Percentiles rank a stretch among this genome's conserved stretches.
These are phyloP conservation scores for Phyllopteryx taeniolatus DNA, from an alignment of 2,113 vertebrate species.

Conservation along the genomic window DNA sequence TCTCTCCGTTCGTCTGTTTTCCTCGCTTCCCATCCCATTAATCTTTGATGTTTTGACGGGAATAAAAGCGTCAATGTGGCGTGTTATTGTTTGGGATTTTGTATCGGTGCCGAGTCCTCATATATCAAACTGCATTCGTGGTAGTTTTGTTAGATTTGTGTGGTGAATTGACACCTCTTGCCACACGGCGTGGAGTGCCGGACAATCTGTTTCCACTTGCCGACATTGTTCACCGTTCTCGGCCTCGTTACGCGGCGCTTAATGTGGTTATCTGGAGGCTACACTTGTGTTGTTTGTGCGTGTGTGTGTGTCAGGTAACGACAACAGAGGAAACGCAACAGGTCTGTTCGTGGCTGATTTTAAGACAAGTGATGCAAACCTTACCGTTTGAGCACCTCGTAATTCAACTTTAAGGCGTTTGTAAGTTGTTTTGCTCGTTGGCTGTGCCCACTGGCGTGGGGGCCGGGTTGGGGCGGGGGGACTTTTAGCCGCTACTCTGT, in stretches of 20 bases:
- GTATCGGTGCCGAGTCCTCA: slow-evolving; percentile 21
- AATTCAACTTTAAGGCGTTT: slow-evolving; percentile 1
- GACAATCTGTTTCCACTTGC: slow-evolving; percentile 15
- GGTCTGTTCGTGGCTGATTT: slow-evolving; percentile 56
- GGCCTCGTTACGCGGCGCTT: slow-evolving; percentile 12
- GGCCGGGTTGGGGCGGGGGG: not conserved
- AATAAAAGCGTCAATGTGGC: not conserved
- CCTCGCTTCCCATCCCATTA: not conserved
- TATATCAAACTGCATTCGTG: slow-evolving; percentile 37
- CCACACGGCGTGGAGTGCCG: not conserved
- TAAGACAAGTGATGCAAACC: slow-evolving; percentile 31
- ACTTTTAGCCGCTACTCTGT: not conserved
- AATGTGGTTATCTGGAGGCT: slow-evolving; percentile 74
- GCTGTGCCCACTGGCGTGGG: not conserved
- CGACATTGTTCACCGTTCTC: slow-evolving; percentile 27
- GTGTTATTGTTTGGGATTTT: not conserved
- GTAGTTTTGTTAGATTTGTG: slow-evolving; percentile 22
- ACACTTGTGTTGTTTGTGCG: slow-evolving; percentile 50
- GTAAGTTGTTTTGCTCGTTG: not conserved
- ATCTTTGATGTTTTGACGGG: not conserved
- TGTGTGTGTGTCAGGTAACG: slow-evolving; percentile 39
- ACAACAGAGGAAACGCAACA: slow-evolving; percentile 56
- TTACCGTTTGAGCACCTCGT: not conserved
- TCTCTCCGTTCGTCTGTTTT: not conserved
- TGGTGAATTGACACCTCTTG: slow-evolving; percentile 44